phyloP scores from a whole-genome alignment of 23 tunicate genomes.

The Ascidia mentula region DNA sequence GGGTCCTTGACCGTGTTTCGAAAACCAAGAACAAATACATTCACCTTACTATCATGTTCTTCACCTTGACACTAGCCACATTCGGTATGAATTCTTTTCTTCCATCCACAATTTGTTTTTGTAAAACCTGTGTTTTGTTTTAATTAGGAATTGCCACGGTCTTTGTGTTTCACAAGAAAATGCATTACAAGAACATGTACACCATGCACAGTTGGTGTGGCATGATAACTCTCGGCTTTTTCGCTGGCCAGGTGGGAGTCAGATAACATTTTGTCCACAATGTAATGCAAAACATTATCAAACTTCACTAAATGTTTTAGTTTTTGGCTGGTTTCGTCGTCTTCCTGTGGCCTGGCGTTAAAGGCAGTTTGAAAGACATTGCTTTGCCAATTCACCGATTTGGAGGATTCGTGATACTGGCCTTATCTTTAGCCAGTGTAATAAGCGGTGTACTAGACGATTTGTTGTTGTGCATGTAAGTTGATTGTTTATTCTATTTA shows the following conservation, averaged over 20 bases:
- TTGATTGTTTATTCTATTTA: too few relatives aligned
- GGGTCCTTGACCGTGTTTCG: background rate
- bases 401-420: background rate
- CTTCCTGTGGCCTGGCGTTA: background rate
- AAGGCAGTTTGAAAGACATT: background rate
- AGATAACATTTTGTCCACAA: background rate
- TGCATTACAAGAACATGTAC: slow-evolving; percentile 14
- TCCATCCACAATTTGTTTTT: background rate
- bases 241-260: background rate
- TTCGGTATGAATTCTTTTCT: background rate
- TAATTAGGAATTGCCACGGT: background rate
- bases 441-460: slow-evolving; percentile 12
- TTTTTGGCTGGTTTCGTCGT: background rate
- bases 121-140: background rate
- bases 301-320: background rate
- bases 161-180: background rate
- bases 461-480: slow-evolving; percentile 10
- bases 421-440: background rate
- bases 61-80: background rate
- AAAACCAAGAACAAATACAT: background rate
- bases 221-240: slow-evolving; percentile 1
- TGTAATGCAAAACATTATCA: background rate
- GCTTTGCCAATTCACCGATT: background rate
- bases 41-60: background rate
- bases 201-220: slow-evolving; percentile 26